Evolutionary conservation across 2,113 vertebrate genomes (phyloP).

Genomic region (Brachirus orientalis): DNA sequence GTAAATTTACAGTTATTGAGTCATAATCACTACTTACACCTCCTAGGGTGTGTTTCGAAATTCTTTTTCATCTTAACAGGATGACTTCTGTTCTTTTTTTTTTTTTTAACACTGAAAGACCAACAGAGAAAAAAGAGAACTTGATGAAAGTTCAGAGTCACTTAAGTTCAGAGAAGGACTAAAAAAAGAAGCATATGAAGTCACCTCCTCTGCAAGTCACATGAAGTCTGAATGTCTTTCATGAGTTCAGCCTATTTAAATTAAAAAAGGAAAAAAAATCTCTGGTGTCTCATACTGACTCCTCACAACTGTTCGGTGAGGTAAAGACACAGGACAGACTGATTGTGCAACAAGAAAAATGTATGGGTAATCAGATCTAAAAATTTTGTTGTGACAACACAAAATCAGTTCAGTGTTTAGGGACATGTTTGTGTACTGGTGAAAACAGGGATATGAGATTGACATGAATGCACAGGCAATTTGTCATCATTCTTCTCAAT

Average conservation of each 20-base stretch:
- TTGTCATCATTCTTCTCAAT: no score
- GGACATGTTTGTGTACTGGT: no score
- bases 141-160: background rate
- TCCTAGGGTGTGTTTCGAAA: background rate
- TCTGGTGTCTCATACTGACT: background rate
- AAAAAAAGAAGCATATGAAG: conserved; percentile 25
- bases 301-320: background rate
- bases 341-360: background rate
- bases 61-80: no score
- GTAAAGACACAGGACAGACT: background rate
- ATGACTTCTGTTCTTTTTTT: no score
- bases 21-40: no score
- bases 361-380: background rate
- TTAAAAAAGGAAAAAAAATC: no score
- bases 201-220: background rate
- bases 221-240: background rate
- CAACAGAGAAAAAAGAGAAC: background rate
- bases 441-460: no score
- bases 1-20: conserved; percentile 64
- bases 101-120: no score
- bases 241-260: no score
- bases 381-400: background rate
- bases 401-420: no score
- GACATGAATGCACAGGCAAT: no score
- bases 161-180: background rate